Percentiles rank a stretch among this genome's conserved stretches.
These are phyloP conservation scores for Eptesicus fuscus DNA, from an alignment of 2,113 vertebrate genomes.

Conservation along the genomic window DNA sequence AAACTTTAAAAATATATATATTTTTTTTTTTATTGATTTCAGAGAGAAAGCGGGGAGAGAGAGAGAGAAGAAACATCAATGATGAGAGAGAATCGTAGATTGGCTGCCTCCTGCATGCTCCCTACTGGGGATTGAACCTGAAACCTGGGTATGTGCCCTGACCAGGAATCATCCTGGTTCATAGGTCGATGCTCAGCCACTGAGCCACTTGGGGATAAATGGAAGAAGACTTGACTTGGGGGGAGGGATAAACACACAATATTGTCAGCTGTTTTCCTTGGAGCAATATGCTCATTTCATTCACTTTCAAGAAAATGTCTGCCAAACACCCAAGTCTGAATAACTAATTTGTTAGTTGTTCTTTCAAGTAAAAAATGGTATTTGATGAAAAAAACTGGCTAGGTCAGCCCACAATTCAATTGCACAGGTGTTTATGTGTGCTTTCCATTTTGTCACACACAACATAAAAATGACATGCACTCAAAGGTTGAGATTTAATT, in stretches of 20 bases:
- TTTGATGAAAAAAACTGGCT: not conserved
- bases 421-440: not conserved
- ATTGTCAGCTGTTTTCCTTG: not conserved
- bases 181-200: no score
- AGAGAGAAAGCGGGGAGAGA: no score
- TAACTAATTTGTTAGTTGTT: not conserved
- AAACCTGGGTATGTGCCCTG: no score
- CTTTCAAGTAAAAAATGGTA: not conserved
- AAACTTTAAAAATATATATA: no score
- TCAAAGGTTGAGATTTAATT: not conserved
- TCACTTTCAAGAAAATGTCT: conserved; percentile 4
- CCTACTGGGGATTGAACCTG: no score
- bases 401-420: not conserved
- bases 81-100: no score
- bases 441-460: not conserved
- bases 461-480: not conserved
- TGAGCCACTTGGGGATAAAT: not conserved
- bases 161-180: no score
- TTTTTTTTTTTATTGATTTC: no score
- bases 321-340: not conserved
- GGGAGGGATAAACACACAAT: not conserved
- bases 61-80: no score
- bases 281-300: not conserved
- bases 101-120: no score
- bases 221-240: not conserved